A percentile compares a stretch with the other conserved stretches of the same genome.
Conservation (phyloP, 2,888 invertebrate species). For the Flexamia atlantica region DNA sequence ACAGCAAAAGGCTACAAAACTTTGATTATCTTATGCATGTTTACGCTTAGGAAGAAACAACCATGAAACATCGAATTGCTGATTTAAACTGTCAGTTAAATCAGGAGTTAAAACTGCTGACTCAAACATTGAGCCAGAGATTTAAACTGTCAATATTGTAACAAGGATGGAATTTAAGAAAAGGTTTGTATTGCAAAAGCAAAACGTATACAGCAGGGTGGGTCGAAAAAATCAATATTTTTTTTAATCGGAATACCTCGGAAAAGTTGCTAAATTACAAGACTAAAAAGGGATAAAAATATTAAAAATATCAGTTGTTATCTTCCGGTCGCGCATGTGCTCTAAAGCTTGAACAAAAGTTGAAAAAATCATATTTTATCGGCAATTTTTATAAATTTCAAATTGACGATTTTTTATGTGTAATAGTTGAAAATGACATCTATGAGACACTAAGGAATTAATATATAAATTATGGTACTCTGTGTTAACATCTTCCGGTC, state of each 20-base stretch:
- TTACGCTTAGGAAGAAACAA: too few relatives aligned
- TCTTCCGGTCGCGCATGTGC: conserved; percentile 36
- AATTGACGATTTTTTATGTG: conserved; percentile 79
- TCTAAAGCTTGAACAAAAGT: conserved; percentile 47
- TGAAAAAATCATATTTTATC: conserved; percentile 42
- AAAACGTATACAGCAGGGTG: conserved; percentile 18
- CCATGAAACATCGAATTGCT: too few relatives aligned
- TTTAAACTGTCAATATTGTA: too few relatives aligned
- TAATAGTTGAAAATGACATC: conserved; percentile 40
- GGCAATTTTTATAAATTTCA: conserved; percentile 12
- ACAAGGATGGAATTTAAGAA: too few relatives aligned
- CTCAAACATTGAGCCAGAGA: too few relatives aligned
- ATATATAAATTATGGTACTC: conserved; percentile 34
- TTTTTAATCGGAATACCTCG: conserved; percentile 48
- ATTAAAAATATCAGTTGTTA: conserved; percentile 41
- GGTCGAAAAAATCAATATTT: conserved; percentile 33
- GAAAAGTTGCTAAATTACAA: conserved; percentile 75
- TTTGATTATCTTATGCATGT: too few relatives aligned
- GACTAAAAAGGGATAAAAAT: conserved; percentile 44
- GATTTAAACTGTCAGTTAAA: too few relatives aligned
- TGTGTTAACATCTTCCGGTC: conserved; percentile 30
- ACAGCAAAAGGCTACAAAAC: too few relatives aligned
- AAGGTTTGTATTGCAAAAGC: too few relatives aligned
- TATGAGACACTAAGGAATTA: conserved; percentile 35
- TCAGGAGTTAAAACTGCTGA: too few relatives aligned